phyloP scores from a whole-genome alignment of 2,797 vertebrate genomes.

The Limnodromus scolopaceus region DNA sequence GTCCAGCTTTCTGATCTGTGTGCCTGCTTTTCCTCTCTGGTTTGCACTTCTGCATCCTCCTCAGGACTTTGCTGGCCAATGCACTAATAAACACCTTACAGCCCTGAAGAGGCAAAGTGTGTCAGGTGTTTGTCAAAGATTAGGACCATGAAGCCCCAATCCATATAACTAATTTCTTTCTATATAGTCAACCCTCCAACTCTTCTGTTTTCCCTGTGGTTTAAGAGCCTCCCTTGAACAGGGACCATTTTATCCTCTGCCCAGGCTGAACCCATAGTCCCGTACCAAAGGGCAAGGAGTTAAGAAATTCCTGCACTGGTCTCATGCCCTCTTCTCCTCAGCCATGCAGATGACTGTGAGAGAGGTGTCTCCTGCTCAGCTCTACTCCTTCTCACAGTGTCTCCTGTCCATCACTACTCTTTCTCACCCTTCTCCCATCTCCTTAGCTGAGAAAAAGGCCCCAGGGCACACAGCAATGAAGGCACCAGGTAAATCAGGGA shows the following conservation, averaged over 20 bases:
- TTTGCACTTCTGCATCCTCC: not conserved
- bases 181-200: not conserved
- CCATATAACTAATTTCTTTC: not conserved
- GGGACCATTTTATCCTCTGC: not conserved
- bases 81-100: not conserved
- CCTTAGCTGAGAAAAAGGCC: not conserved
- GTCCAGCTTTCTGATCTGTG: not conserved
- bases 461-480: not conserved
- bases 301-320: not conserved
- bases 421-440: not conserved
- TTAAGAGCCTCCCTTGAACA: not conserved
- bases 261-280: not conserved
- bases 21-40: not conserved
- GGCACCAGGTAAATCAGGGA: not conserved
- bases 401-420: not conserved
- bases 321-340: not conserved
- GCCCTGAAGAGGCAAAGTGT: not conserved
- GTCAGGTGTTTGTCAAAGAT: not conserved
- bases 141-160: rapidly evolving
- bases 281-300: not conserved
- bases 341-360: not conserved
- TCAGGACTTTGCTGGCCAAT: not conserved
- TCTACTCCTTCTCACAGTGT: not conserved
- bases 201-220: not conserved
- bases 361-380: not conserved